Evolutionary conservation across 2,113 vertebrate genomes (phyloP).

Genomic region (Aphyosemion australe): DNA sequence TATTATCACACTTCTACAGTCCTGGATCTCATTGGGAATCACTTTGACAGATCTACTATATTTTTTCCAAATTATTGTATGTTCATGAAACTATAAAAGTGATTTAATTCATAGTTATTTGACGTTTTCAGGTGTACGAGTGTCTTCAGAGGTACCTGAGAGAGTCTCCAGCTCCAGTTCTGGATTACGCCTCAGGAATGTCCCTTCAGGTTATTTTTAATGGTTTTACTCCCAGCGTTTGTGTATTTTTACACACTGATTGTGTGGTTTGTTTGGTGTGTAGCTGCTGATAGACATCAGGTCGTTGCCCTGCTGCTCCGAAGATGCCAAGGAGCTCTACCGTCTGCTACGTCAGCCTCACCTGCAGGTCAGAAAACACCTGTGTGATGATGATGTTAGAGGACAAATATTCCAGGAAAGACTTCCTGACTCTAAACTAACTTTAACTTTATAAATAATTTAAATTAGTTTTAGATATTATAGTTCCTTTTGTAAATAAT

Average conservation of each 20-base stretch:
- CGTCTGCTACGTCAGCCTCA: constrained; percentile 83
- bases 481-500: too few relatives aligned
- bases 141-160: constrained; percentile 84
- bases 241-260: background rate
- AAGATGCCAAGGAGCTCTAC: constrained; percentile 86
- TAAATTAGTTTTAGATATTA: too few relatives aligned
- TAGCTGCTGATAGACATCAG: constrained; percentile 75
- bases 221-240: background rate
- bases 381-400: background rate
- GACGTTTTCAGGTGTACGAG: constrained; percentile 85
- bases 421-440: too few relatives aligned
- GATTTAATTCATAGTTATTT: background rate
- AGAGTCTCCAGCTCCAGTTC: constrained; percentile 76
- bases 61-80: too few relatives aligned
- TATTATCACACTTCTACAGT: background rate
- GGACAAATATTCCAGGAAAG: too few relatives aligned
- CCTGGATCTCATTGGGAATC: too few relatives aligned
- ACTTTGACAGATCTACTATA: too few relatives aligned
- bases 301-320: constrained; percentile 68
- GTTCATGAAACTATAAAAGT: too few relatives aligned
- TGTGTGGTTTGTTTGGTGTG: background rate
- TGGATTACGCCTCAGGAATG: constrained; percentile 76
- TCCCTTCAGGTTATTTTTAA: constrained; percentile 82
- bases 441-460: too few relatives aligned
- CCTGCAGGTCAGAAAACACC: constrained; percentile 81